Evolutionary conservation across 2,113 vertebrate species (phyloP).

Genomic region (Ailurus styani): DNA sequence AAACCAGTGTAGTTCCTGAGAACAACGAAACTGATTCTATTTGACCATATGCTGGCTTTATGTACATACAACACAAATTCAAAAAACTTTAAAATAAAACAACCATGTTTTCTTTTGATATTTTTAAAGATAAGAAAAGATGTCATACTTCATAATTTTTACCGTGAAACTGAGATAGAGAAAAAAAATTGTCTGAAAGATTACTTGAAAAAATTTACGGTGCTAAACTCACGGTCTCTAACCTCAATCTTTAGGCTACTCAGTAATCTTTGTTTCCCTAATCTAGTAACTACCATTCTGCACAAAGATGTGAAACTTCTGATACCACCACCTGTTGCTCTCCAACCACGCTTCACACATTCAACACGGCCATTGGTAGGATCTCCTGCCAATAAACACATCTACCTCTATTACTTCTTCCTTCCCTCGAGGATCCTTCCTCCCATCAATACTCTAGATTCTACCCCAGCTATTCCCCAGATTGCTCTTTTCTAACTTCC

Average conservation of each 20-base stretch:
- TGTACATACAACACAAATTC: neutral
- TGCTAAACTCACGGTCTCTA: neutral
- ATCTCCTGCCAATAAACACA: neutral
- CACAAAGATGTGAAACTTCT: neutral
- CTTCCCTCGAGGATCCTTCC: neutral
- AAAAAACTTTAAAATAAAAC: constrained; percentile 40
- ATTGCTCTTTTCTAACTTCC: neutral
- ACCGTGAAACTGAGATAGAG: neutral
- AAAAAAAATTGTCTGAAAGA: constrained; percentile 7
- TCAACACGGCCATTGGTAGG: neutral
- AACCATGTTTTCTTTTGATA: neutral
- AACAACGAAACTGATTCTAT: neutral
- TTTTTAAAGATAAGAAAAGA: constrained; percentile 37
- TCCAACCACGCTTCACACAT: neutral
- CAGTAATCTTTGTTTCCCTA: neutral
- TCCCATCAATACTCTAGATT: neutral
- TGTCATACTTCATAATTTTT: neutral
- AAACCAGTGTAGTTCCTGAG: constrained; percentile 44
- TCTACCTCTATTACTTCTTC: neutral
- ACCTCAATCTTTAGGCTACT: neutral
- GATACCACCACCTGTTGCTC: neutral
- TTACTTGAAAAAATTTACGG: neutral
- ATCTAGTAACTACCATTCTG: neutral
- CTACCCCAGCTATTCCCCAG: neutral
- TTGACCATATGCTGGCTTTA: constrained; percentile 58